Conservation (phyloP, 2,797 vertebrate species). For the Geotrypetes seraphini region DNA sequence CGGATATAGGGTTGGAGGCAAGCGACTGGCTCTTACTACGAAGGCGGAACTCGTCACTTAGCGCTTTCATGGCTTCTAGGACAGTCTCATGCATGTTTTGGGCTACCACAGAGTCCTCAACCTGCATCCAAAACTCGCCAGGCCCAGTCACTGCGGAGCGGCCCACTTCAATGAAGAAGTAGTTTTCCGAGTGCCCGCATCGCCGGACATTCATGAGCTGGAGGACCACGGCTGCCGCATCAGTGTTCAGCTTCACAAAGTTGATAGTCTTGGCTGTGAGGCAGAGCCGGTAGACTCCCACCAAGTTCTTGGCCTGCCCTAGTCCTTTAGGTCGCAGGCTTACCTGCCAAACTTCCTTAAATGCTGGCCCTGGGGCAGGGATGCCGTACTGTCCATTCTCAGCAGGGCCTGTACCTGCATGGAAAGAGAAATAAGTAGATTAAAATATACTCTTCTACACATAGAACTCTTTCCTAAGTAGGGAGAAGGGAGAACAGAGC, state of each 20-base stretch:
- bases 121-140: constrained; percentile 19
- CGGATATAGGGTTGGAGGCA: constrained; percentile 61
- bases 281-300: constrained; percentile 67
- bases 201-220: constrained; percentile 73
- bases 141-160: constrained; percentile 55
- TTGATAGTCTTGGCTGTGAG: constrained; percentile 69
- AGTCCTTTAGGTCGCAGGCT: constrained; percentile 72
- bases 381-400: constrained; percentile 51
- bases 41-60: constrained; percentile 73
- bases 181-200: constrained; percentile 73
- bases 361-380: constrained; percentile 57
- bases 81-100: constrained; percentile 84
- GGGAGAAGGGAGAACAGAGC: no score
- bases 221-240: constrained; percentile 60
- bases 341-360: constrained; percentile 78
- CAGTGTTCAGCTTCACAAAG: constrained; percentile 70
- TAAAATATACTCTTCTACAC: background rate
- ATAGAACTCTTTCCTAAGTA: background rate
- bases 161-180: constrained; percentile 79
- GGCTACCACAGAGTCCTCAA: constrained; percentile 39
- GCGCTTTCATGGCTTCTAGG: constrained; percentile 74
- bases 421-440: background rate
- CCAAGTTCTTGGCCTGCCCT: constrained; percentile 65
- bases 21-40: constrained; percentile 64
- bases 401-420: constrained; percentile 1